Base-by-base conservation (phyloP, 2,113 vertebrate genomes). In the Charadrius vociferus region DNA sequence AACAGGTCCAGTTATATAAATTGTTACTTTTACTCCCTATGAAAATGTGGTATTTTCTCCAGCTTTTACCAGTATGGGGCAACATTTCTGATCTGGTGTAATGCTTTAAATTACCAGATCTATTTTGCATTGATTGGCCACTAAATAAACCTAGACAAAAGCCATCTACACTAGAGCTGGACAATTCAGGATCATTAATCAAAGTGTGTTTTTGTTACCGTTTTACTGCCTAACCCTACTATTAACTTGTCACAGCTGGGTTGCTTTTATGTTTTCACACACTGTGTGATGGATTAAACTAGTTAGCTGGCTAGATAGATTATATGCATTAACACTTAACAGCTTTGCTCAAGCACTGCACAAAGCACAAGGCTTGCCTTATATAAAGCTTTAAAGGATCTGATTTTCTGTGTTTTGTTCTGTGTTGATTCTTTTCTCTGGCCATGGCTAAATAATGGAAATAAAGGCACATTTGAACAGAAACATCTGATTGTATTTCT, bases 241-340 rank as follows among this genome's bases (percentile, higher is more conserved):
- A 97, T 98, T 98, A 98, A 97, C 95, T 98, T 98, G 96, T 97
- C 97, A 98, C 97, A 97, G 97, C 55, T 92, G 88, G 90, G 91
- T 97, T 96, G 94, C 81, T 97, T 98, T 97, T 97, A 97, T 95
- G 93, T 97, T 96, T 98, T 96, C 97, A 97, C 92, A 86, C 91
- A 94, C 91, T 92, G 70, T 91, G 95, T 97, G 95, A 98, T 98
- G 96, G 97, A 98, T 98, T 98, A 98, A 98, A 97, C 97, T 98
- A 98, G 98, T 98, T 98, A 98, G 92, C 95, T 97, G 95, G 96
- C 95, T 96, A 96, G 97, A 98, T 97, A 98, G 97, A 98, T 98
- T 98, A 97, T 97, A 95, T 89, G 93, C 88, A 97, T 98, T 98
- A 98, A 97, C 94, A 97, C 91, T 96, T 98, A 96, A 92, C 68